Evolutionary conservation across 2,888 invertebrate genomes (phyloP), one percentile per base, ranked within the genome.

Genomic region (Thereva unica): DNA sequence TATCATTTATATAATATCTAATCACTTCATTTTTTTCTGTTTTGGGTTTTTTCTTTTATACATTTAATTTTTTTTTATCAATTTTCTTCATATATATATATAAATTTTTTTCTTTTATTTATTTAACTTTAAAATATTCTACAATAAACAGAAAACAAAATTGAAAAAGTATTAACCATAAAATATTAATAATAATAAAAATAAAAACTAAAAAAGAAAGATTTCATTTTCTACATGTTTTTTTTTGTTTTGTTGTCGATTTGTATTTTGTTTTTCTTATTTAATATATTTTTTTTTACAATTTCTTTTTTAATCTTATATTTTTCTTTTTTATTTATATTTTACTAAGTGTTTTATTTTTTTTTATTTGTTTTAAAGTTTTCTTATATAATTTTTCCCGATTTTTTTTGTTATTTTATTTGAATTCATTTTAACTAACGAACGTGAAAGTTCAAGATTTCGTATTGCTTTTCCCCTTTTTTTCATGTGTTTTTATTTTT

Each of bases 381-480:
- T 23, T 23, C 23, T 23, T 23, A 23, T 23, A 23, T 23, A 23
- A 23, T 23, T 23, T 23, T 23, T 53, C 8, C 37, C 38, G 34
- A 47, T 6, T 23, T 23, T 23, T 23, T 6, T 23, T 23, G 1
- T 23, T 23, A 2, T 23, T 23, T 23, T 23, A 23, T 23, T 23
- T 23, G 23, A 23, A 23, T 23, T 23, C 23, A 23, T 23, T 23
- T 23, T 23, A 23, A 23, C 23, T 23, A 23, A 23, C 23, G 23
- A 23, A 23, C 23, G 23, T 23, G 23, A 23, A 23, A 23, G 23
- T 23, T 23, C 23, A 35, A 66, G 49, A 64, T 68, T 68, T 68
- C 66, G 66, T 68, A 67, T 69, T 67, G 68, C 68, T 69, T 69
- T 69, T 67, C 66, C 66, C 68, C 67, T 67, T 67, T 64, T 10